A percentile compares a stretch with the other conserved stretches of the same genome.
Evolutionary conservation across 2,888 invertebrate species (phyloP).

Genomic region (Glaucopsyche alexis): DNA sequence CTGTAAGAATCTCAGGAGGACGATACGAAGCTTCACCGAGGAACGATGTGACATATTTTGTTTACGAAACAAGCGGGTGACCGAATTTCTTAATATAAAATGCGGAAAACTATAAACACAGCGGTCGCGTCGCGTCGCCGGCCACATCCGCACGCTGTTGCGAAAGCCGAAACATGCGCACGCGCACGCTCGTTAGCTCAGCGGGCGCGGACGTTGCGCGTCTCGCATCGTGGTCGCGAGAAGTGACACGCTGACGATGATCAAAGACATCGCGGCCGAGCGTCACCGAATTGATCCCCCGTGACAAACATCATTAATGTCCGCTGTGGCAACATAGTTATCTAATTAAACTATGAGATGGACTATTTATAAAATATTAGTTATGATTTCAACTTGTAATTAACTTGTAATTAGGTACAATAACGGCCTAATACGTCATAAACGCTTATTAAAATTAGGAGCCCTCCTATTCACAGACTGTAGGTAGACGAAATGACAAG

Average conservation of each 20-base stretch:
- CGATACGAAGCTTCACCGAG: not conserved
- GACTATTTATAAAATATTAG: too few relatives aligned
- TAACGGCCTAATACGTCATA: too few relatives aligned
- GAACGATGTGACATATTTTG: not conserved
- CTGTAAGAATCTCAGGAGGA: too few relatives aligned
- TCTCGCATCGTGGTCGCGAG: not conserved
- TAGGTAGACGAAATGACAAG: too few relatives aligned
- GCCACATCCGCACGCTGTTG: not conserved
- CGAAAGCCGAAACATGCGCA: not conserved
- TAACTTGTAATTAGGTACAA: too few relatives aligned
- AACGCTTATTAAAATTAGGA: too few relatives aligned
- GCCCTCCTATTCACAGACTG: too few relatives aligned
- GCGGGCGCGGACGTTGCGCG: not conserved
- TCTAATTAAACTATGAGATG: too few relatives aligned
- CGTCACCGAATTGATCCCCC: not conserved
- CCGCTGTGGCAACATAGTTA: not conserved
- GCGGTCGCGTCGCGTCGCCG: not conserved
- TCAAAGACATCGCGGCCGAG: not conserved
- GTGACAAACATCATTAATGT: not conserved
- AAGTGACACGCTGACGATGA: not conserved
- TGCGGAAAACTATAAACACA: conserved; percentile 20
- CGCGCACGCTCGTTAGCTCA: too few relatives aligned
- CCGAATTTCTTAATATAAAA: not conserved
- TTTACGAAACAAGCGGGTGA: not conserved
- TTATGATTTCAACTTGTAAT: too few relatives aligned